A percentile compares a stretch with the other conserved stretches of the same genome.
Conservation (phyloP, 2,113 vertebrate genomes). For the Aleadryas rufinucha region DNA sequence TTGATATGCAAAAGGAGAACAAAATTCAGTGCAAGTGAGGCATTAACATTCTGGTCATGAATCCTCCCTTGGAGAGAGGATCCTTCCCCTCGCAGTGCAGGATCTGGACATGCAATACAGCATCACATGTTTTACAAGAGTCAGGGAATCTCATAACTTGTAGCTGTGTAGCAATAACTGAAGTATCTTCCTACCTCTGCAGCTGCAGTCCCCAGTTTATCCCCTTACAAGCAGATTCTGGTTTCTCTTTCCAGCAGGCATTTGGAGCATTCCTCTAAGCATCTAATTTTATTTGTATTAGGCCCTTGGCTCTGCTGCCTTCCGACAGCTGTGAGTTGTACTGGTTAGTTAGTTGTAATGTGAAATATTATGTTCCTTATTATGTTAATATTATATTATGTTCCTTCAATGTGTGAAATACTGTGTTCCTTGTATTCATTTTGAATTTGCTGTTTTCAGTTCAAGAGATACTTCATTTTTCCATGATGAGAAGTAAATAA, state of each 20-base stretch:
- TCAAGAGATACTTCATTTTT: not conserved
- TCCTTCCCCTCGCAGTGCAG: not conserved
- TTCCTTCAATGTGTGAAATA: not conserved
- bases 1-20: not conserved
- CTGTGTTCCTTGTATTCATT: not conserved
- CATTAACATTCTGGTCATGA: slow-evolving; percentile 9
- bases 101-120: not conserved
- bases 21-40: not conserved
- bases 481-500: not conserved
- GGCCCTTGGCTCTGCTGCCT: not conserved
- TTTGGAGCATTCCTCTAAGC: not conserved
- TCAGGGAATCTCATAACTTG: not conserved
- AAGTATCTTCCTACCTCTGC: not conserved
- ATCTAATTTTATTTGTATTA: not conserved
- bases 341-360: slow-evolving; percentile 9
- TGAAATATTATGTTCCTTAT: slow-evolving; percentile 29
- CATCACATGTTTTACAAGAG: not conserved
- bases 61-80: not conserved
- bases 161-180: not conserved
- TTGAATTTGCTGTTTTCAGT: not conserved
- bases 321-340: not conserved
- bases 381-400: not conserved
- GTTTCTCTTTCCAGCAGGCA: not conserved
- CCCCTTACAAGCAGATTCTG: not conserved
- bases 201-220: not conserved